These are phyloP conservation scores for Acrossocheilus fasciatus DNA, from an alignment of 2,797 vertebrate species.

Conservation along the genomic window DNA sequence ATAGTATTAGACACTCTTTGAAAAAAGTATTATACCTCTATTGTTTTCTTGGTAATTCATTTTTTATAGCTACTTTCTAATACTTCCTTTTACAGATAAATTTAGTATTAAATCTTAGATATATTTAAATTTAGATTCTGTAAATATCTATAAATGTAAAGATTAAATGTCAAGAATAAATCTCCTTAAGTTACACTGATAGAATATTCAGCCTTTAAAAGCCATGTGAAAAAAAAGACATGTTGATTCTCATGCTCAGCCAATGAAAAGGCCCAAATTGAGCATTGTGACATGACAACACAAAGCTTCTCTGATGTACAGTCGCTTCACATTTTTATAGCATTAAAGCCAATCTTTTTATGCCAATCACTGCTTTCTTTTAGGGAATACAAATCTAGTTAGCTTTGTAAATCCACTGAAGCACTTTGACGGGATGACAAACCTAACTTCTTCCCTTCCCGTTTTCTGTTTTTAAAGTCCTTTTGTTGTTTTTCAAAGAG, in stretches of 20 bases:
- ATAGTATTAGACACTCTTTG: neutral
- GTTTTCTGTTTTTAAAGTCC: neutral
- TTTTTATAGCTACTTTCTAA: too few relatives aligned
- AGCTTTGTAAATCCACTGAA: constrained; percentile 15
- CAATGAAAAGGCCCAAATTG: neutral
- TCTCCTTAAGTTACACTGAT: neutral
- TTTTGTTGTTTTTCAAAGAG: neutral
- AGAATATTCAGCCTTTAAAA: too few relatives aligned
- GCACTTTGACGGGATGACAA: neutral
- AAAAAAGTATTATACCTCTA: neutral
- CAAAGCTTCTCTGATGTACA: neutral
- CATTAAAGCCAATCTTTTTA: neutral
- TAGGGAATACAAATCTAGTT: neutral
- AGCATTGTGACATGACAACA: neutral
- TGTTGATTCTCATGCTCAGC: neutral
- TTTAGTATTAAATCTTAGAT: neutral
- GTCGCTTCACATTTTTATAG: neutral
- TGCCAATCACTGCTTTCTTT: neutral
- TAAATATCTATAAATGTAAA: too few relatives aligned
- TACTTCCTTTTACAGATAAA: neutral
- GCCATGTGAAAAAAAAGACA: neutral
- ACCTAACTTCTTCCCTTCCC: neutral
- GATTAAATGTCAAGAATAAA: neutral
- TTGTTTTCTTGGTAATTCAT: too few relatives aligned
- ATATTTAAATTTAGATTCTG: too few relatives aligned